Percentiles rank a stretch among this genome's conserved stretches.
Evolutionary conservation across 2,888 invertebrate genomes (phyloP).

Genomic region (Macropis europaea): DNA sequence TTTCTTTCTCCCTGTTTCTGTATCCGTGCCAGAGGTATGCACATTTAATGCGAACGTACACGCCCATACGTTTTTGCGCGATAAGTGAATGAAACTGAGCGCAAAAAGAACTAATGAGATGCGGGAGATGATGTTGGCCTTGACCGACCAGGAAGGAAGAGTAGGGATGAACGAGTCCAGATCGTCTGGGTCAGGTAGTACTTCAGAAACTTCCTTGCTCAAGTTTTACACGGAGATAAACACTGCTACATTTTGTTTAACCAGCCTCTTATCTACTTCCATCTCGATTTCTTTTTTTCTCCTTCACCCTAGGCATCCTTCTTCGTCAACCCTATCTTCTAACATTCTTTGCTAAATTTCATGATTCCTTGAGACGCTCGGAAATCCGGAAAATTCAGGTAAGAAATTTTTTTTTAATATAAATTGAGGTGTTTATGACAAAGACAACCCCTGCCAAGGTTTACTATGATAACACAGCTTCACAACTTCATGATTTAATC

Average conservation of each 20-base stretch:
- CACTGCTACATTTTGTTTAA: constrained; percentile 29
- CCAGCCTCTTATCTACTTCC: not conserved
- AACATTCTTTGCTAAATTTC: not conserved
- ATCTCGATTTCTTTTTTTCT: not conserved
- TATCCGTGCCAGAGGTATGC: constrained; percentile 28
- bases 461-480: too few species aligned
- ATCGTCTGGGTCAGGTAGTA: constrained; percentile 66
- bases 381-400: too few species aligned
- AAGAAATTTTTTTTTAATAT: too few species aligned
- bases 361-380: too few species aligned
- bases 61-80: constrained; percentile 58
- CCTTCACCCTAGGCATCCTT: not conserved
- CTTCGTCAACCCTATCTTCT: not conserved
- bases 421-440: too few species aligned
- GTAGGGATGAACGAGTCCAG: constrained; percentile 66
- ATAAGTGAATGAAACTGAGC: constrained; percentile 65
- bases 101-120: constrained; percentile 65
- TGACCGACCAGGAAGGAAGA: constrained; percentile 70
- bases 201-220: constrained; percentile 63
- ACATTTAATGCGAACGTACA: constrained; percentile 38
- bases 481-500: too few species aligned
- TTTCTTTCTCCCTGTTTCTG: not conserved
- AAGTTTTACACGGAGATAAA: constrained; percentile 51
- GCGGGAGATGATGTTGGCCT: constrained; percentile 70
- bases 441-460: too few species aligned